Evolutionary conservation across 1,140 invertebrate species (phyloP).

Genomic region (Apis dorsata): DNA sequence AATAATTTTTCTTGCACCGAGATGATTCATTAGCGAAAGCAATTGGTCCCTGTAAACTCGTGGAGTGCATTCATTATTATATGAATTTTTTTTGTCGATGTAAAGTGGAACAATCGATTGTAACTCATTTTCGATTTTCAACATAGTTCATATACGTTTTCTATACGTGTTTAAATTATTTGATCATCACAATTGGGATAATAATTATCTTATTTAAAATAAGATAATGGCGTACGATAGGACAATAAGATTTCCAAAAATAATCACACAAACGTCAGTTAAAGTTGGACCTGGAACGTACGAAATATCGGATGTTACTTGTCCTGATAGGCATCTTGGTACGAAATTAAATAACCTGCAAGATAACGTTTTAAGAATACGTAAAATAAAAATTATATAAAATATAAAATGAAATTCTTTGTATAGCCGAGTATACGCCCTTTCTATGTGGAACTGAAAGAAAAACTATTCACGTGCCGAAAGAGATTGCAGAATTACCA

Average conservation of each 20-base stretch:
- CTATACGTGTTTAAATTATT: not conserved
- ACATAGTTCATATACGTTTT: not conserved
- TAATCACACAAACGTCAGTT: conserved; percentile 28
- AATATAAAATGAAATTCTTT: not conserved
- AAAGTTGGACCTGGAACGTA: conserved; percentile 60
- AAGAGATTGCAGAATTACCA: conserved; percentile 45
- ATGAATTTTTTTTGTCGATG: no score
- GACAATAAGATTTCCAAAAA: conserved; percentile 47
- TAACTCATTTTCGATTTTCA: not conserved
- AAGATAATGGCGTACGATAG: conserved; percentile 54
- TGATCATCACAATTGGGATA: not conserved
- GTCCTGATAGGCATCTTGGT: conserved; percentile 51
- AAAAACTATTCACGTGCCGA: conserved; percentile 43
- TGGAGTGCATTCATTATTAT: not conserved
- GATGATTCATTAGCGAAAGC: conserved; percentile 21
- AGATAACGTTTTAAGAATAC: not conserved
- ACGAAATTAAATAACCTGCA: not conserved
- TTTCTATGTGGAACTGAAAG: conserved; percentile 60
- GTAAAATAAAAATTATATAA: not conserved
- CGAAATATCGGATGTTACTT: conserved; percentile 32
- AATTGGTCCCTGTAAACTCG: not conserved
- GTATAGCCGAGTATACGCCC: conserved; percentile 50
- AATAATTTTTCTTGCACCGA: conserved; percentile 10
- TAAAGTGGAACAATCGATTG: not conserved
- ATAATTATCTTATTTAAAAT: not conserved